Evolutionary conservation across 2,797 vertebrate genomes (phyloP).

Genomic region (Peromyscus attwateri): DNA sequence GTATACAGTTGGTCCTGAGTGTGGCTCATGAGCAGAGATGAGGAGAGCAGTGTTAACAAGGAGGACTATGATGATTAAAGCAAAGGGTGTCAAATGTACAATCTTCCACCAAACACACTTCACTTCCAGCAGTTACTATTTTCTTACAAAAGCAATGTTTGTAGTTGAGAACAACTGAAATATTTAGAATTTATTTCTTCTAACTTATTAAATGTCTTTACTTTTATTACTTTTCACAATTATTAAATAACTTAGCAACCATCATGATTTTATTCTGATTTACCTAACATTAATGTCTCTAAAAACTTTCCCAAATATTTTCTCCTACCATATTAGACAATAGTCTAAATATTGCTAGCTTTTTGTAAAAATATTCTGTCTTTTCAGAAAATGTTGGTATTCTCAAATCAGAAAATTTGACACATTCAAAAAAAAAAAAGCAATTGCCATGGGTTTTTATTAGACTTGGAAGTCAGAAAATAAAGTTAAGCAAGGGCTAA

Average conservation of each 20-base stretch:
- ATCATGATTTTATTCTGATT: background rate
- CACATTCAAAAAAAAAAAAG: background rate
- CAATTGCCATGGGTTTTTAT: background rate
- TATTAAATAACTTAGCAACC: slow-evolving; percentile 41
- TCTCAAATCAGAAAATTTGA: background rate
- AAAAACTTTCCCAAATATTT: background rate
- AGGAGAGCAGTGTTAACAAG: background rate
- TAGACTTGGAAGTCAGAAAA: background rate
- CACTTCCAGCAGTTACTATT: background rate
- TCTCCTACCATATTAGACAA: background rate
- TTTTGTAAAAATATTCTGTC: background rate
- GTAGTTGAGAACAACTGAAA: background rate
- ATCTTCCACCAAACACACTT: background rate
- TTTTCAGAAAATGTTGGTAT: slow-evolving; percentile 23
- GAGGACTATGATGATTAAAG: background rate
- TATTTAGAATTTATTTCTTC: background rate
- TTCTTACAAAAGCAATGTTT: background rate
- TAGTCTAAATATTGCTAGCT: slow-evolving; percentile 40
- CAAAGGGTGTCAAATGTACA: background rate
- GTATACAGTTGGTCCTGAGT: background rate
- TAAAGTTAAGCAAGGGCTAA: slow-evolving; percentile 34
- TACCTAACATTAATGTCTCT: background rate
- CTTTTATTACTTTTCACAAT: slow-evolving; percentile 25
- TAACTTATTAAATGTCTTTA: background rate
- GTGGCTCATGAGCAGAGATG: background rate